Percentiles rank a stretch among this genome's conserved stretches.
These are phyloP conservation scores for Genyomyrus donnyi DNA, from an alignment of 2,113 vertebrate species.

Conservation along the genomic window DNA sequence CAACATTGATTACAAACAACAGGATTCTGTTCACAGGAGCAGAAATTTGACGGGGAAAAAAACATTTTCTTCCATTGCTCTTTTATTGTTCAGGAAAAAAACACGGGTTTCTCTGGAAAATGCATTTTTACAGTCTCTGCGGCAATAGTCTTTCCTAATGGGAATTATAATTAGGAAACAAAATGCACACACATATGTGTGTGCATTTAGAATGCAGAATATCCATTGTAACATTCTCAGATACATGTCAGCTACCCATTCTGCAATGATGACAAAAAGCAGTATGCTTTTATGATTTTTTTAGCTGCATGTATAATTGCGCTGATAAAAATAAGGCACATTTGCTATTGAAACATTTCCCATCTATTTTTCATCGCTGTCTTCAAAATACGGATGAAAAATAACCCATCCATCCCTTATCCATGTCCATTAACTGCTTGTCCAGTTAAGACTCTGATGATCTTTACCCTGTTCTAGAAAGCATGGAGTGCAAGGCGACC, in stretches of 20 bases:
- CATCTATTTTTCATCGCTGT: not conserved
- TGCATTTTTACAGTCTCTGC: not conserved
- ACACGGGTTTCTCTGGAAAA: not conserved
- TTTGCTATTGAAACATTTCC: not conserved
- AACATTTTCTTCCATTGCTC: not conserved
- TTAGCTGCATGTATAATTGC: not conserved
- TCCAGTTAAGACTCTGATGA: not conserved
- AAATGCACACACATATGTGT: not conserved
- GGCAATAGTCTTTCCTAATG: not conserved
- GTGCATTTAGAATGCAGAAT: not conserved
- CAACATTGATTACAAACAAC: conserved; percentile 6
- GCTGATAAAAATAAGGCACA: not conserved
- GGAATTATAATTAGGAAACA: not conserved
- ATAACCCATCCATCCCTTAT: not conserved
- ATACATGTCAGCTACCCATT: not conserved
- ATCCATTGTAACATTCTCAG: not conserved
- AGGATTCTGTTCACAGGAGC: not conserved
- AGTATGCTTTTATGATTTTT: not conserved
- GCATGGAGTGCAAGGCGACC: not conserved
- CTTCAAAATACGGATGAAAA: not conserved
- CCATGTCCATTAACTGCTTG: not conserved
- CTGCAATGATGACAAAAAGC: not conserved
- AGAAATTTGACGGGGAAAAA: not conserved
- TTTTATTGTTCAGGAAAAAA: not conserved
- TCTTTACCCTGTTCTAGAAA: not conserved